Evolutionary conservation across 2,797 vertebrate genomes (phyloP).

Genomic region (Myiotriccus ornatus): DNA sequence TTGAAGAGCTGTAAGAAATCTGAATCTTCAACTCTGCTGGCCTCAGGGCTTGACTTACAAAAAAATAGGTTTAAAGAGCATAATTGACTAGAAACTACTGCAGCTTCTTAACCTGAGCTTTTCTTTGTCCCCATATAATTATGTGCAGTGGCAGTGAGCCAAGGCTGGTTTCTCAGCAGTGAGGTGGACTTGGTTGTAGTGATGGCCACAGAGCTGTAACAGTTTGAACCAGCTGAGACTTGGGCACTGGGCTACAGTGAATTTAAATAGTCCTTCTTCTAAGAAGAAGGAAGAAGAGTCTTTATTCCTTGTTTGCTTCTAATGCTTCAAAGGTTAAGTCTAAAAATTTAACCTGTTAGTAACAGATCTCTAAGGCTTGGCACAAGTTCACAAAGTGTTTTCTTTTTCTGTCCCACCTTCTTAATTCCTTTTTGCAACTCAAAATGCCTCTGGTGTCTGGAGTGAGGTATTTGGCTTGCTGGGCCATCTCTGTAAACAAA

Average conservation of each 20-base stretch:
- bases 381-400: not conserved
- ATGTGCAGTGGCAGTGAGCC: not conserved
- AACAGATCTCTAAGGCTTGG: not conserved
- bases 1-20: not conserved
- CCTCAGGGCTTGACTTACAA: not conserved
- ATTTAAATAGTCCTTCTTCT: not conserved
- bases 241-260: not conserved
- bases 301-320: slow-evolving; percentile 3
- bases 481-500: not conserved
- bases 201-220: not conserved
- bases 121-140: not conserved
- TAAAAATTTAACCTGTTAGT: slow-evolving; percentile 31
- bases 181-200: not conserved
- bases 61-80: not conserved
- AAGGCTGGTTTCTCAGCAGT: not conserved
- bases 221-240: not conserved
- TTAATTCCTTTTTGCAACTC: not conserved
- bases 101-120: not conserved
- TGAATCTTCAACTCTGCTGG: not conserved
- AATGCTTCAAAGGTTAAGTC: slow-evolving; percentile 3
- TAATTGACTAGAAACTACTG: not conserved
- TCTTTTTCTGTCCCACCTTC: not conserved
- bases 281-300: not conserved
- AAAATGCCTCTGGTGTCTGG: not conserved
- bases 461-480: not conserved